Conservation (phyloP, 2,888 invertebrate species). For the Drosophila cracens region DNA sequence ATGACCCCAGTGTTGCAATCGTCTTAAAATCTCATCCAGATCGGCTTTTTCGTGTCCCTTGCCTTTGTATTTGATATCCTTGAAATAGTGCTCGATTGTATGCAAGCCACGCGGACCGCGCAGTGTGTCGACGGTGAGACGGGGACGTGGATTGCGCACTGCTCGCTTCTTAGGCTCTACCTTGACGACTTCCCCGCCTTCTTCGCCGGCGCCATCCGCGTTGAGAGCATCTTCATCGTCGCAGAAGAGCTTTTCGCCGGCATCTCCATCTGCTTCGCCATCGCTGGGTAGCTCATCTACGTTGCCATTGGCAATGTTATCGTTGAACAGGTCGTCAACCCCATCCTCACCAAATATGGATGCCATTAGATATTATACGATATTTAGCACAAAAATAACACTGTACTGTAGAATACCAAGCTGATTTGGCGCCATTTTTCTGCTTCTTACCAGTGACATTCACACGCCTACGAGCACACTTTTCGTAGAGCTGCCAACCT, state of each 20-base stretch:
- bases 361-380: constrained; percentile 57
- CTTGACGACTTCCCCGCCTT: constrained; percentile 74
- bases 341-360: constrained; percentile 81
- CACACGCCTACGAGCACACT: constrained; percentile 23
- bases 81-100: constrained; percentile 91
- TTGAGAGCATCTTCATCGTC: constrained; percentile 83
- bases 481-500: constrained; percentile 44
- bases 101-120: constrained; percentile 92
- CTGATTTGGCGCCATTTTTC: constrained; percentile 68
- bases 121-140: constrained; percentile 89
- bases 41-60: constrained; percentile 94
- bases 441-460: constrained; percentile 49
- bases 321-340: constrained; percentile 80
- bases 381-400: constrained; percentile 27
- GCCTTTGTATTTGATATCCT: constrained; percentile 91
- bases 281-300: constrained; percentile 85
- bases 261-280: constrained; percentile 80
- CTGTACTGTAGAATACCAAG: constrained; percentile 34
- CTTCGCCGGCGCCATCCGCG: constrained; percentile 85
- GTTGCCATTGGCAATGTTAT: constrained; percentile 64
- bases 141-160: constrained; percentile 88
- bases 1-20: constrained; percentile 97
- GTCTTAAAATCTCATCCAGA: constrained; percentile 91
- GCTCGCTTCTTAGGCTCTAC: constrained; percentile 87
- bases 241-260: constrained; percentile 83